Evolutionary conservation across 1,140 invertebrate genomes (phyloP).

Genomic region (Macrosteles quadrilineatus): DNA sequence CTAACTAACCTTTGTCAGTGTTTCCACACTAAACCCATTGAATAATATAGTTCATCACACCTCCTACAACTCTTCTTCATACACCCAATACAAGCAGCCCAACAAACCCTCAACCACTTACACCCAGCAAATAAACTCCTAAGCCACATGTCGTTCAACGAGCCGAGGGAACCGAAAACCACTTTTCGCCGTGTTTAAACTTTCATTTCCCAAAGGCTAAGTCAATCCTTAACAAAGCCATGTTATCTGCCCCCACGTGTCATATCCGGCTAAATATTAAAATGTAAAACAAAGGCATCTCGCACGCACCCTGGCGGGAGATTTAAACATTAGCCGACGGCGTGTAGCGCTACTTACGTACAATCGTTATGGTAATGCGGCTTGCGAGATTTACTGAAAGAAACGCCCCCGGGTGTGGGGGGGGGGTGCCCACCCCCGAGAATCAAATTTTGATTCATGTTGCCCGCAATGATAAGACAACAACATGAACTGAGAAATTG

Average conservation of each 20-base stretch:
- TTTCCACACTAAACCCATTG: too few species aligned
- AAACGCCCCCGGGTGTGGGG: conserved; percentile 13
- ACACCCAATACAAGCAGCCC: too few species aligned
- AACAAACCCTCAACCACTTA: too few species aligned
- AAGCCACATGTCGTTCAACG: too few species aligned
- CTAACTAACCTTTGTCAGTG: too few species aligned
- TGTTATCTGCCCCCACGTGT: conserved; percentile 23
- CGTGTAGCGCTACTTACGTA: conserved; percentile 6
- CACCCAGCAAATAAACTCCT: too few species aligned
- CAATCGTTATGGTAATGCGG: conserved; percentile 30
- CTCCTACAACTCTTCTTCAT: too few species aligned
- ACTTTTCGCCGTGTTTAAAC: conserved; percentile 22
- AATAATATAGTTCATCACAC: too few species aligned
- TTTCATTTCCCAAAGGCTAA: conserved; percentile 26
- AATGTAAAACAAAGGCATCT: conserved; percentile 17
- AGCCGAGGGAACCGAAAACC: background rate
- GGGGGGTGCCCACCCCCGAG: background rate
- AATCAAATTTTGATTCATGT: conserved; percentile 26
- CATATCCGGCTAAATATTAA: conserved; percentile 24
- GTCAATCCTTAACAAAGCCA: conserved; percentile 25
- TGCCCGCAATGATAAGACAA: conserved; percentile 24
- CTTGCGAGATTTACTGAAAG: conserved; percentile 28
- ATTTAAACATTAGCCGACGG: conserved; percentile 20
- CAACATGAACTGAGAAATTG: background rate
- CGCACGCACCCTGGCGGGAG: conserved; percentile 20